These are phyloP conservation scores for Paralichthys olivaceus DNA, from an alignment of 2,113 vertebrate species.

Conservation along the genomic window DNA sequence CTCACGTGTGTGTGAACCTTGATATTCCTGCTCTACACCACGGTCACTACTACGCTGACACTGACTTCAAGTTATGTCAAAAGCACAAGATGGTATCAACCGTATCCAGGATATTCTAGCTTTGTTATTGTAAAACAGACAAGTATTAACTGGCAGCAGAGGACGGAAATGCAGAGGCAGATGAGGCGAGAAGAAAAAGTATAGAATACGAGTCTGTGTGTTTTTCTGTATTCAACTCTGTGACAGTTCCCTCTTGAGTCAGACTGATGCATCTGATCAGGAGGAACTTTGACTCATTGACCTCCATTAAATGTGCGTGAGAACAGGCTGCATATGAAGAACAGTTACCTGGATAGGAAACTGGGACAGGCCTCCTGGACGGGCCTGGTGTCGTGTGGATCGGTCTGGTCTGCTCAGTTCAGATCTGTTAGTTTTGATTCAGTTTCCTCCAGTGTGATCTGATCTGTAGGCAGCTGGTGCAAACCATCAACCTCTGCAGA, in stretches of 20 bases:
- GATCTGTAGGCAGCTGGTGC: conserved; percentile 8
- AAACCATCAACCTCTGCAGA: conserved; percentile 35
- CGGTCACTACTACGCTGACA: too few relatives aligned
- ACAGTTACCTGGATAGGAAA: conserved; percentile 69
- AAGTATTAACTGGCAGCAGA: too few relatives aligned
- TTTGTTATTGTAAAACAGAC: too few relatives aligned
- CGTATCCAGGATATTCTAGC: too few relatives aligned
- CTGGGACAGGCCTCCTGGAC: conserved; percentile 62
- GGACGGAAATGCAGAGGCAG: background rate
- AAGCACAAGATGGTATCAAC: too few relatives aligned
- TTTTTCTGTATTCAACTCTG: background rate
- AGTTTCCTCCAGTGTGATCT: conserved; percentile 10
- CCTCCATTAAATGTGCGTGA: conserved; percentile 27
- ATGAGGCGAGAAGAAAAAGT: background rate
- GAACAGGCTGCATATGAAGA: background rate
- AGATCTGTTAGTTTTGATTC: conserved; percentile 51
- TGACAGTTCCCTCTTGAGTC: background rate
- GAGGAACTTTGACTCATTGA: background rate
- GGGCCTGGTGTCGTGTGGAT: conserved; percentile 43
- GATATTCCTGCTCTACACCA: too few relatives aligned
- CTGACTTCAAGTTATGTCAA: too few relatives aligned
- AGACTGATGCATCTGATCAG: background rate
- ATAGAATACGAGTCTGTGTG: background rate
- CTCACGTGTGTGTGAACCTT: too few relatives aligned
- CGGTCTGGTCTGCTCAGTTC: conserved; percentile 37